These are phyloP conservation scores for Arctia plantaginis DNA, from an alignment of 2,888 invertebrate species.

Conservation along the genomic window DNA sequence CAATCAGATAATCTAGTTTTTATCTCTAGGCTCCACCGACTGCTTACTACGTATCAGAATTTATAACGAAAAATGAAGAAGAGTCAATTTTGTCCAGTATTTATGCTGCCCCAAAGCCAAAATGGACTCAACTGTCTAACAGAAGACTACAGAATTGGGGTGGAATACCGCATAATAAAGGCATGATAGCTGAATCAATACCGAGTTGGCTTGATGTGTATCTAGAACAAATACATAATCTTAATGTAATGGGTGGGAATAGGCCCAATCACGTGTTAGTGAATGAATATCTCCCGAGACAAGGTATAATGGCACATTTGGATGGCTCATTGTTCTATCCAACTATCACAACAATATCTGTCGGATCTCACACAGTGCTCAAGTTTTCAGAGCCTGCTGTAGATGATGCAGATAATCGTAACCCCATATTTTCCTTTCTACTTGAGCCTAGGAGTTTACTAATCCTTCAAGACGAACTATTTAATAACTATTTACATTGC, in stretches of 20 bases:
- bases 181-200: slow-evolving; percentile 96
- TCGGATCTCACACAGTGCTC: slow-evolving; percentile 96
- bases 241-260: slow-evolving; percentile 90
- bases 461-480: slow-evolving; percentile 93
- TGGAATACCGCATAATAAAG: slow-evolving; percentile 96
- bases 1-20: background rate
- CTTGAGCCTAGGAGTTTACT: slow-evolving; percentile 96
- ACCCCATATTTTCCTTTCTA: slow-evolving; percentile 90
- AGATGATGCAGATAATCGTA: slow-evolving; percentile 64
- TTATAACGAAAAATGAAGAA: slow-evolving; percentile 92
- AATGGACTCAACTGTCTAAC: slow-evolving; percentile 97
- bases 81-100: slow-evolving; percentile 90
- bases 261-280: slow-evolving; percentile 97
- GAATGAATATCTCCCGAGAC: slow-evolving; percentile 97
- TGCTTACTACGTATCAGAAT: slow-evolving; percentile 94
- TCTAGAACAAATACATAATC: slow-evolving; percentile 89
- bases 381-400: slow-evolving; percentile 90
- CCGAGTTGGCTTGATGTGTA: slow-evolving; percentile 93
- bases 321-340: slow-evolving; percentile 98
- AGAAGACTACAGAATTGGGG: slow-evolving; percentile 99
- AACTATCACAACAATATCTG: slow-evolving; percentile 95
- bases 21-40: slow-evolving; percentile 84
- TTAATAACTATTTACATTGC: slow-evolving; percentile 93
- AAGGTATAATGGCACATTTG: slow-evolving; percentile 98
- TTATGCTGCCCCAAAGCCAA: slow-evolving; percentile 94